Evolutionary conservation across 2,113 vertebrate genomes (phyloP).

Genomic region (Oreochromis aureus): DNA sequence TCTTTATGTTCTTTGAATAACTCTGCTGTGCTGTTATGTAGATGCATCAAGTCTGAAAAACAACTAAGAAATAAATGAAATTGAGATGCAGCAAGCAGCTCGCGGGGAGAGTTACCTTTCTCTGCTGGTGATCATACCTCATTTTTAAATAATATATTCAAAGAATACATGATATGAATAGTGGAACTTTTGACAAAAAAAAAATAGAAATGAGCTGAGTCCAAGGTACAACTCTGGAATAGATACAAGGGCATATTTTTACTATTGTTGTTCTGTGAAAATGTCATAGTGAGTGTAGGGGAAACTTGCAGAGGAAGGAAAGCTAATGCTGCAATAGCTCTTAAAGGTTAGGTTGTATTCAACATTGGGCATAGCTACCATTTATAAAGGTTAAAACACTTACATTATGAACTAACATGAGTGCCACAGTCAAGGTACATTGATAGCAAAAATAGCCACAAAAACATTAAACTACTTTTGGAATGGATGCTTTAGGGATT

Average conservation of each 20-base stretch:
- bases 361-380: neutral
- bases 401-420: slow-evolving; percentile 14
- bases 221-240: neutral
- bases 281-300: slow-evolving; percentile 55
- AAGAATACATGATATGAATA: neutral
- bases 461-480: neutral
- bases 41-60: neutral
- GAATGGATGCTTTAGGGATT: neutral
- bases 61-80: neutral
- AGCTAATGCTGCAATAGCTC: slow-evolving; percentile 34
- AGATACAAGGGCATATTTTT: neutral
- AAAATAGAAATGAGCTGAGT: slow-evolving; percentile 1
- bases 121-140: neutral
- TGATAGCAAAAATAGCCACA: neutral
- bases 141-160: neutral
- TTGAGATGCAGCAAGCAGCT: neutral
- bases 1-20: neutral
- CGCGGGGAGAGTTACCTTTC: neutral
- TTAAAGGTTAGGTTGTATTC: slow-evolving; percentile 67
- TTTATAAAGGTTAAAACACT: slow-evolving; percentile 52
- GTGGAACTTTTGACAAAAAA: neutral
- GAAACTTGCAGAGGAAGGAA: neutral
- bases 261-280: slow-evolving; percentile 50
- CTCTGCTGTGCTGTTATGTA: neutral
- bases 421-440: neutral